Evolutionary conservation across 2,113 vertebrate genomes (phyloP).

Genomic region (Callocephalon fimbriatum): DNA sequence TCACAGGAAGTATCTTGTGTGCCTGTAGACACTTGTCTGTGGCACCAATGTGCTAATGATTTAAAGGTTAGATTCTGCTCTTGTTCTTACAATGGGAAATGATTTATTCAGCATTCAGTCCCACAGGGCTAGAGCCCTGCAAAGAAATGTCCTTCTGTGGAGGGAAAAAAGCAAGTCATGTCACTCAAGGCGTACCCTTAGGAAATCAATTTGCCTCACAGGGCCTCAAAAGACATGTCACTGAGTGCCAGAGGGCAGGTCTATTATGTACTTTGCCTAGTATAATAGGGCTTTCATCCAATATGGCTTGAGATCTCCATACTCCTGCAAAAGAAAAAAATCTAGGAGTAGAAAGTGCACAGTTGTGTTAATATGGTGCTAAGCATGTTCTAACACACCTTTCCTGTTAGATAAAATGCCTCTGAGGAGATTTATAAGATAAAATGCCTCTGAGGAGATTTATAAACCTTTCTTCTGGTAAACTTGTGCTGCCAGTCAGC

Average conservation of each 20-base stretch:
- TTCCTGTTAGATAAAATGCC: neutral
- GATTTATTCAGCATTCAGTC: neutral
- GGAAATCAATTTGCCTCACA: slow-evolving; percentile 4
- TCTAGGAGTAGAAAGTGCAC: neutral
- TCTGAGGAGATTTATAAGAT: neutral
- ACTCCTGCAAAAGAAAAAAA: neutral
- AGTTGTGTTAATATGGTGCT: accelerated
- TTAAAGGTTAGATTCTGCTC: neutral
- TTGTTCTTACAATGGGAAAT: neutral
- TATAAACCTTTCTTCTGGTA: neutral
- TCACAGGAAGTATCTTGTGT: neutral
- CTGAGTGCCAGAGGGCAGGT: neutral
- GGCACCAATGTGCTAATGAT: neutral
- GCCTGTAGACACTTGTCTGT: neutral
- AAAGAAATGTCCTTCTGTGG: neutral
- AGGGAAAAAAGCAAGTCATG: neutral
- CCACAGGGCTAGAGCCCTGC: neutral
- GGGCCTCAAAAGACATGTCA: neutral
- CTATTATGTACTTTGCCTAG: neutral
- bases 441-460: neutral
- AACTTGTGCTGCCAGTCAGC: neutral
- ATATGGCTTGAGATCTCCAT: neutral
- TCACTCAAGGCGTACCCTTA: neutral
- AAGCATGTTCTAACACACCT: neutral
- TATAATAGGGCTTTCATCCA: neutral